Base-by-base conservation (phyloP, 2,888 invertebrate species). In the Plemyria rubiginata region DNA sequence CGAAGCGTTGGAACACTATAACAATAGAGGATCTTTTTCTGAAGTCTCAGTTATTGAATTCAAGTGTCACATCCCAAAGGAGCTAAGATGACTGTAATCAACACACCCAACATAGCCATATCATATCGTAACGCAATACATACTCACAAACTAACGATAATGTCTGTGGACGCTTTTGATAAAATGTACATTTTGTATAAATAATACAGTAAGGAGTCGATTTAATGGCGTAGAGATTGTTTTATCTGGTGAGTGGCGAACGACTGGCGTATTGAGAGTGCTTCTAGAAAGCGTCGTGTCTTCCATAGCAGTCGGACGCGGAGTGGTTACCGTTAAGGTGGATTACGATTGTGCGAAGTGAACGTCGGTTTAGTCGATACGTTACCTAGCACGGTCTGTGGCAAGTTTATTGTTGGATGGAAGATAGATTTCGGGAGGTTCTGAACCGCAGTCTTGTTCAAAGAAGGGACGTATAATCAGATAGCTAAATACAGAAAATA, bases 301-400 rank as follows among this genome's bases (percentile, higher is more conserved):
- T 92, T 92, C 92, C 92, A 92, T 90, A 92, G 87, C 92, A 90
- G 92, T 92, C 91, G 89, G 80, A 77, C 89, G 89, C 90, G 82
- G 76, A 79, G 82, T 86, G 85, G 29, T 57, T 50, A 65, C 54
- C 49, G 65, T 65, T 60, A 65, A 65, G 65, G 65, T 65, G 65
- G 65, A 51, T 61, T 65, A 29, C 45, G 65, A 57, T 65, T 41
- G 45, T 50, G 49, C 56, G 60, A 40, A 38, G 57, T 32, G 48
- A 22, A 51, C 15, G 60, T 49, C 56, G 48, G 38, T 46, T 16
- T 16, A 45, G 43, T 43, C 43, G 43, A 15, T 13, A 0, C 43
- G 13, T 43, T 43, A 43, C 6, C 22, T 22, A 22, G 8, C 43
- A 43, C 8, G 43, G 15, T 43, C 13, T 15, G 43, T 15, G 45